phyloP scores from a whole-genome alignment of 2,888 invertebrate genomes.

The Polymixis flavicincta region DNA sequence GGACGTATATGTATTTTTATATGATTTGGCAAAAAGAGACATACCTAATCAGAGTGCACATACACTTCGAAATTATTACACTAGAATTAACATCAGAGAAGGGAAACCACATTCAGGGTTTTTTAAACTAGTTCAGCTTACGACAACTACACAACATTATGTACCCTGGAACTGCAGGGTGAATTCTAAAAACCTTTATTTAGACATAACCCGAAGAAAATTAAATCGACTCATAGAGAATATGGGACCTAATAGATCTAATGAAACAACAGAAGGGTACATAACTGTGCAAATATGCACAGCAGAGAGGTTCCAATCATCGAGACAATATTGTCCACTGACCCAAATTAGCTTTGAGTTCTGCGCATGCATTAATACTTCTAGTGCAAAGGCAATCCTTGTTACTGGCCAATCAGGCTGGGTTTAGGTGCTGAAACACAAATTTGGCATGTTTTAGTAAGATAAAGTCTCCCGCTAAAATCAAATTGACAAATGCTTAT shows the following conservation, averaged over 20 bases:
- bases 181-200: not conserved
- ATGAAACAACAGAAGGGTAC: conserved; percentile 26
- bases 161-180: not conserved
- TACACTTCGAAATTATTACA: not conserved
- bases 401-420: conserved; percentile 39
- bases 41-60: not conserved
- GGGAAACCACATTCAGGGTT: not conserved
- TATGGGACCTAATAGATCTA: conserved; percentile 11
- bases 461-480: not conserved
- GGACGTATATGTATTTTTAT: not conserved
- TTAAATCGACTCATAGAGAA: not conserved
- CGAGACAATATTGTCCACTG: conserved; percentile 42
- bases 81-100: not conserved
- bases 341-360: conserved; percentile 56
- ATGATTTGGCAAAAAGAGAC: not conserved
- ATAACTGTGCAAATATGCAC: conserved; percentile 28
- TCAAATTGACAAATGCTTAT: not conserved
- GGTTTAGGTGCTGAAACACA: conserved; percentile 9
- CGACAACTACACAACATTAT: not conserved
- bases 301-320: conserved; percentile 46
- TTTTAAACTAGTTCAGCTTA: not conserved
- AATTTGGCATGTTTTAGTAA: conserved; percentile 2
- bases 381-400: conserved; percentile 28
- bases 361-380: conserved; percentile 44
- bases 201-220: not conserved